Percentiles rank a stretch among this genome's conserved stretches.
Evolutionary conservation across 2,888 invertebrate genomes (phyloP).

Genomic region (Lasiommata megera): DNA sequence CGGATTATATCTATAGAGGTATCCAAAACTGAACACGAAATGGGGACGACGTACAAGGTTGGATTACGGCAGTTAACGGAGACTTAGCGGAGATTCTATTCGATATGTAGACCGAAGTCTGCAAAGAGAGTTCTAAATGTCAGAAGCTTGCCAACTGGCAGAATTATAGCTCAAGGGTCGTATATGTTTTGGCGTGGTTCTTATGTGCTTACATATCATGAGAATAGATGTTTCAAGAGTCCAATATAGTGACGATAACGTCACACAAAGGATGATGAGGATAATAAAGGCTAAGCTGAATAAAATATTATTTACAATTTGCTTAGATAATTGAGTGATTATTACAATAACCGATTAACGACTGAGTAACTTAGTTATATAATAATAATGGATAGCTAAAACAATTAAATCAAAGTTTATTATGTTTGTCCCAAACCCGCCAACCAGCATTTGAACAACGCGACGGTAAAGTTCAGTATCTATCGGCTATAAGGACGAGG

Average conservation of each 20-base stretch:
- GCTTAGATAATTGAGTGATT: not conserved
- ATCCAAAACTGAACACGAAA: conserved; percentile 38
- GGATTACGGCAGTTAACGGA: conserved; percentile 58
- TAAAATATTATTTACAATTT: not conserved
- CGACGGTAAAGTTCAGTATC: too few relatives aligned
- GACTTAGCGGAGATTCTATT: conserved; percentile 48
- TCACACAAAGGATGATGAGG: not conserved
- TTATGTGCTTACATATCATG: conserved; percentile 19
- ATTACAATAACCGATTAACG: too few relatives aligned
- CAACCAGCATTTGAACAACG: too few relatives aligned
- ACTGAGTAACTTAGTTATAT: too few relatives aligned
- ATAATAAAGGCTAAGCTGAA: conserved; percentile 1
- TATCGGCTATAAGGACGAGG: too few relatives aligned
- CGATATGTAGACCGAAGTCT: conserved; percentile 44
- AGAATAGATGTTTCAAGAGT: conserved; percentile 16
- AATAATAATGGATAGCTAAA: too few relatives aligned
- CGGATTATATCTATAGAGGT: not conserved
- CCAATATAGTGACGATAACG: not conserved
- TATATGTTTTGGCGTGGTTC: conserved; percentile 41
- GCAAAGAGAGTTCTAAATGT: conserved; percentile 54
- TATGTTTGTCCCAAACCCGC: too few relatives aligned
- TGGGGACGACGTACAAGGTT: conserved; percentile 37
- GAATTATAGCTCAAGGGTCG: conserved; percentile 43
- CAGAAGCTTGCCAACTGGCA: conserved; percentile 54
- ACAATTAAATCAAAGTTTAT: too few relatives aligned